phyloP scores from a whole-genome alignment of 2,113 vertebrate genomes.

The Myocastor coypus region DNA sequence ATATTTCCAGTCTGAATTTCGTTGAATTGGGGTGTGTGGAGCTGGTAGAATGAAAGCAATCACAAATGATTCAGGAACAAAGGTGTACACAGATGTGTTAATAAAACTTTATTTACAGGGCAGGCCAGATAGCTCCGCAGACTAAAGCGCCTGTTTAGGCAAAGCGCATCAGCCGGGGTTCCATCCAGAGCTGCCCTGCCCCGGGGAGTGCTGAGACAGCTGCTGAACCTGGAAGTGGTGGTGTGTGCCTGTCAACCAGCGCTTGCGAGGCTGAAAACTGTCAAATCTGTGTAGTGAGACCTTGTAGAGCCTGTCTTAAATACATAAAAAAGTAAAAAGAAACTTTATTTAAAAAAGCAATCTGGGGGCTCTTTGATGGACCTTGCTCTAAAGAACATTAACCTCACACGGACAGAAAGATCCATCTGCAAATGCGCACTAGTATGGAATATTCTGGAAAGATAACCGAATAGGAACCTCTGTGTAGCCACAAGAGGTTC shows the following conservation, averaged over 20 bases:
- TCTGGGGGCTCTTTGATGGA: background rate
- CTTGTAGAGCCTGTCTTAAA: no score
- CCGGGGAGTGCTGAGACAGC: no score
- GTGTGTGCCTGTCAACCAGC: no score
- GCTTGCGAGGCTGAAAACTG: no score
- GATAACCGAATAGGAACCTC: background rate
- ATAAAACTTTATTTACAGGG: background rate
- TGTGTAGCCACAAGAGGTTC: background rate
- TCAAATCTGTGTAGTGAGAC: no score
- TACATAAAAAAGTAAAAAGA: no score
- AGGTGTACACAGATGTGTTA: accelerated
- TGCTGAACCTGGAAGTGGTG: no score
- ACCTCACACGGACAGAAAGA: background rate
- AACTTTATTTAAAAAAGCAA: background rate
- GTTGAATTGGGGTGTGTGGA: background rate
- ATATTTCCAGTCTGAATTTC: background rate
- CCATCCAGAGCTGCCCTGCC: no score
- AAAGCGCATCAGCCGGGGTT: no score
- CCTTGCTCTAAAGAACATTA: no score
- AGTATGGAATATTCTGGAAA: background rate
- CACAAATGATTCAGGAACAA: background rate
- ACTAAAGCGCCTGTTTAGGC: no score
- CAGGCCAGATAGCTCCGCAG: no score
- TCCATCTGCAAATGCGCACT: background rate
- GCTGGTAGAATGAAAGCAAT: background rate